Evolutionary conservation across 1,140 invertebrate species (phyloP).

Genomic region (Dreissena rostriformis): DNA sequence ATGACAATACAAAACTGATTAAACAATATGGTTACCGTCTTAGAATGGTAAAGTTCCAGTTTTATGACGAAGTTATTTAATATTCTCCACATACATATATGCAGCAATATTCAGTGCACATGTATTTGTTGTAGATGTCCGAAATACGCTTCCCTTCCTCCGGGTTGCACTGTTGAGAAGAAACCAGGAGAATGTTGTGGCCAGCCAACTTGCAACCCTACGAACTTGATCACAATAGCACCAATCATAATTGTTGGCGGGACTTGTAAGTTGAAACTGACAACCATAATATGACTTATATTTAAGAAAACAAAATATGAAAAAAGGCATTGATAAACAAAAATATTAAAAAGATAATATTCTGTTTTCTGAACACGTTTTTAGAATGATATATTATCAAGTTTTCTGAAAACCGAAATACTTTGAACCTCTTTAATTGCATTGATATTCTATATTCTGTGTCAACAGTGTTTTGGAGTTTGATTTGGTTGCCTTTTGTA

Average conservation of each 20-base stretch:
- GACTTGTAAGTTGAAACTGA: slow-evolving; percentile 37
- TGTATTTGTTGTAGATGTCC: slow-evolving; percentile 60
- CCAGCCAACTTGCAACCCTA: slow-evolving; percentile 57
- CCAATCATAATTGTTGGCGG: slow-evolving; percentile 50
- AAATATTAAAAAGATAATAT: too few relatives aligned
- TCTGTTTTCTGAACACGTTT: background rate
- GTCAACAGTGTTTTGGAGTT: too few relatives aligned
- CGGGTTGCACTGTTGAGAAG: slow-evolving; percentile 62
- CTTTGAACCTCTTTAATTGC: background rate
- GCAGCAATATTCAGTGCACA: background rate
- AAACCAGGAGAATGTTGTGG: slow-evolving; percentile 63
- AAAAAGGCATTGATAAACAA: background rate
- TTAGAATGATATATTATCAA: background rate
- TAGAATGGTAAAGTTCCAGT: background rate
- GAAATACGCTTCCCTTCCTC: slow-evolving; percentile 59
- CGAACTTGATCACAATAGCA: slow-evolving; percentile 47
- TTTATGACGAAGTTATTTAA: background rate
- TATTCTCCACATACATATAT: background rate
- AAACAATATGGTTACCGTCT: background rate
- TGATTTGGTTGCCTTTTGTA: too few relatives aligned
- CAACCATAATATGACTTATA: background rate
- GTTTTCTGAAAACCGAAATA: background rate
- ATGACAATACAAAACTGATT: background rate
- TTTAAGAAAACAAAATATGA: background rate
- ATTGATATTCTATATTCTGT: too few relatives aligned